Evolutionary conservation across 2,888 invertebrate genomes (phyloP).

Genomic region (Drosophila mettleri): DNA sequence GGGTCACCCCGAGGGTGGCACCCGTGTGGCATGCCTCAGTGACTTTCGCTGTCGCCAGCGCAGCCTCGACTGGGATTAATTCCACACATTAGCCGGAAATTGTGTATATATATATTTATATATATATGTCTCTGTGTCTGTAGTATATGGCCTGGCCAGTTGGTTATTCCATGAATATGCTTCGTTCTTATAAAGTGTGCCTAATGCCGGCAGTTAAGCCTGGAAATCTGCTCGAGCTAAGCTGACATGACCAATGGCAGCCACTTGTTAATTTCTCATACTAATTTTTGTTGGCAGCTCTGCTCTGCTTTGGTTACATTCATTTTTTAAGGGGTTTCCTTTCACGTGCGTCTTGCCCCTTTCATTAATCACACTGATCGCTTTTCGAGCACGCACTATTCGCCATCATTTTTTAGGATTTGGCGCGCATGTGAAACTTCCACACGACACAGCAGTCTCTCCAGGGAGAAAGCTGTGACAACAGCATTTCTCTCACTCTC

Average conservation of each 20-base stretch:
- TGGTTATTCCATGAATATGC: conserved; percentile 43
- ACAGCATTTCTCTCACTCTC: conserved; percentile 37
- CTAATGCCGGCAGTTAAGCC: conserved; percentile 31
- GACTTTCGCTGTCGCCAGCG: conserved; percentile 48
- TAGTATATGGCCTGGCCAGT: conserved; percentile 9
- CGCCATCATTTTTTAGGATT: conserved; percentile 81
- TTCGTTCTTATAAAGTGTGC: conserved; percentile 38
- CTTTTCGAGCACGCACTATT: conserved; percentile 79
- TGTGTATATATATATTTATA: conserved; percentile 25
- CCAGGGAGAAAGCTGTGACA: conserved; percentile 39
- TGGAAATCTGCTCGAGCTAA: conserved; percentile 58
- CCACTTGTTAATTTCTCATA: conserved; percentile 79
- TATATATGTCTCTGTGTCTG: not conserved
- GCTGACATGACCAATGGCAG: conserved; percentile 79
- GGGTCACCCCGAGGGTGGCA: conserved; percentile 36
- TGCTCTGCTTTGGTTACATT: conserved; percentile 32
- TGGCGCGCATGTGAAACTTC: conserved; percentile 55
- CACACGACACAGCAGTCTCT: conserved; percentile 19
- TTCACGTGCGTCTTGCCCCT: conserved; percentile 46
- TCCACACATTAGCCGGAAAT: conserved; percentile 69
- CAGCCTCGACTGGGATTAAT: conserved; percentile 61
- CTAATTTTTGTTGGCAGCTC: conserved; percentile 62
- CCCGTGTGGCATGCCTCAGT: conserved; percentile 46
- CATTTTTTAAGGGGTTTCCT: conserved; percentile 30
- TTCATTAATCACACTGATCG: conserved; percentile 82